phyloP scores from a whole-genome alignment of 1,140 invertebrate species.

The Caenorhabditis inopinata region DNA sequence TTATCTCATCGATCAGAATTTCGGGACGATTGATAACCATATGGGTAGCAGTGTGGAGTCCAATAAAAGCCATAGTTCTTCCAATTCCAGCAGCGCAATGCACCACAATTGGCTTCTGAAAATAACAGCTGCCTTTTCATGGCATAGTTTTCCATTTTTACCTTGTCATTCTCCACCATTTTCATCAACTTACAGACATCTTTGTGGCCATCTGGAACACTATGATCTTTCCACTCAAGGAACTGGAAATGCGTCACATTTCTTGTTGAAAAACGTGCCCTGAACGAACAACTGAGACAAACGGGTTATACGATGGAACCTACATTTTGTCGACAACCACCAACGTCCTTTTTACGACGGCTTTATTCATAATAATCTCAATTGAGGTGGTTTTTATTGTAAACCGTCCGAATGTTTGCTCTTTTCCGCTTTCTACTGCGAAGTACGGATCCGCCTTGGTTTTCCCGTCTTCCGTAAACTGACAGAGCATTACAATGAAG shows the following conservation, averaged over 20 bases:
- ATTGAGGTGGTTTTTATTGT: too few relatives aligned
- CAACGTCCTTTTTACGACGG: too few relatives aligned
- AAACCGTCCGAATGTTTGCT: too few relatives aligned
- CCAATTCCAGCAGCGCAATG: not conserved
- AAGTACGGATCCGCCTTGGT: constrained; percentile 35
- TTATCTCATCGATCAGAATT: too few relatives aligned
- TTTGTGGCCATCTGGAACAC: not conserved
- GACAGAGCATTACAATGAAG: constrained; percentile 35
- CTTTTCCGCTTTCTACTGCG: not conserved
- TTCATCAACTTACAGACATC: not conserved
- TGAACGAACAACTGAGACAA: too few relatives aligned
- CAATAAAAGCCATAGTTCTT: not conserved
- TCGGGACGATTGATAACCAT: too few relatives aligned
- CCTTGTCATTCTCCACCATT: not conserved
- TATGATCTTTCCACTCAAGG: not conserved
- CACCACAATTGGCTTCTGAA: not conserved
- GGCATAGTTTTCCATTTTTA: not conserved
- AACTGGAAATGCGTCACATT: not conserved
- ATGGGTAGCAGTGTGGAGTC: not conserved
- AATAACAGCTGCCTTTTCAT: not conserved
- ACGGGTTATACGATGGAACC: too few relatives aligned
- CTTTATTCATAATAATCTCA: too few relatives aligned
- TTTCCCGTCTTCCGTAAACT: not conserved
- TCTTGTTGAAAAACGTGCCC: too few relatives aligned
- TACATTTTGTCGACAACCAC: too few relatives aligned